Base-by-base conservation (phyloP, 1,140 invertebrate genomes). In the Rhagoletis zephyria region DNA sequence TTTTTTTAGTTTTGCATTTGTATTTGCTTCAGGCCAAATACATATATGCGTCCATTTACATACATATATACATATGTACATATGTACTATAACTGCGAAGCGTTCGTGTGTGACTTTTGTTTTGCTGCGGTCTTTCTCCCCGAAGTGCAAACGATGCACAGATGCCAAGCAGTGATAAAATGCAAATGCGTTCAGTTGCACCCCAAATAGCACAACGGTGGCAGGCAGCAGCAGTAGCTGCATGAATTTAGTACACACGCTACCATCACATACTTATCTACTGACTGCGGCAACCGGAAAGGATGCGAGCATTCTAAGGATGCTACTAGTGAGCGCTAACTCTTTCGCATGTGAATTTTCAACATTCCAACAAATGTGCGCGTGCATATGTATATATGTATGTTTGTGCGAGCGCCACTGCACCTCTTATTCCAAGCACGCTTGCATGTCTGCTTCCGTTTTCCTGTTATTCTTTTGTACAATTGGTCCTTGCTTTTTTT, bases 131-230 rank as follows among this genome's bases (percentile, higher is more conserved):
- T 30, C 48, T 81, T n/a, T 48, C n/a, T 56, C 45, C 51, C 48
- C 51, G 16, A 14, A n/a, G 70, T 6, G 45, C 42, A 74, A 48
- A 74, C 45, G 67, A 5, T 74, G 67, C 67, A 67, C 45, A 56
- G 74, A 81, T 81, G 42, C 48, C 74, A 81, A 59, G 56, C 48
- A 56, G 74, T 48, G 74, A 81, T 81, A 81, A 81, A 56, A 56
- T 81, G 48, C 48, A 81, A 81, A 81, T 81, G 19, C 74, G 48
- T 81, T 81, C 74, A 16, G 48, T 56, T 30, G 42, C 74, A 19
- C 45, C 3, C 74, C 7, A 56, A 0, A 3, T 7, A 19, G 74
- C 42, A 19, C 16, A 16, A 14, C 12, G 48, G 42, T 81, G 74
- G 51, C 19, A 56, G 48, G 42, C 56, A 48, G 51, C 19, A 56